Conservation (phyloP, 2,888 invertebrate species). For the Nyleta sp. region DNA sequence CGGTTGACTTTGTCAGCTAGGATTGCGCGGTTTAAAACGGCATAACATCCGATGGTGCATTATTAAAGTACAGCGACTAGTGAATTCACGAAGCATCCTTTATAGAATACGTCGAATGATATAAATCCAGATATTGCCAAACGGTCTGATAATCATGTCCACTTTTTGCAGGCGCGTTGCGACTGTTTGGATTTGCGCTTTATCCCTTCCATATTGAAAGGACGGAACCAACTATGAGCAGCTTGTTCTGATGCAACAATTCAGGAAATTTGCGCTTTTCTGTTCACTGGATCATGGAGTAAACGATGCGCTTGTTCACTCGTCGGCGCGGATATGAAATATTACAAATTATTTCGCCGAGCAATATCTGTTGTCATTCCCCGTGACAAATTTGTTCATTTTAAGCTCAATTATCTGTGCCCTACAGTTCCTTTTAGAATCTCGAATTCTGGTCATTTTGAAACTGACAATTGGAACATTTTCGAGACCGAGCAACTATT, state of each 20-base stretch:
- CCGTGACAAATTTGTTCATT: conserved; percentile 49
- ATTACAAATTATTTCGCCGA: conserved; percentile 53
- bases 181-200: conserved; percentile 37
- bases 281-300: conserved; percentile 52
- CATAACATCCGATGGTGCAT: conserved; percentile 16
- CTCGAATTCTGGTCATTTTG: too few species aligned
- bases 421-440: too few species aligned
- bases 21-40: conserved; percentile 14
- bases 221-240: conserved; percentile 30
- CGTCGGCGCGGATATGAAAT: conserved; percentile 54
- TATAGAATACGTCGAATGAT: conserved; percentile 19
- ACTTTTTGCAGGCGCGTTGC: conserved; percentile 39
- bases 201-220: conserved; percentile 27
- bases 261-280: conserved; percentile 59
- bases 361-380: conserved; percentile 44
- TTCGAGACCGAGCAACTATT: too few species aligned
- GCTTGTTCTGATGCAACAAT: conserved; percentile 48
- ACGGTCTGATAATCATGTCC: conserved; percentile 54
- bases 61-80: conserved; percentile 42
- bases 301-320: conserved; percentile 53
- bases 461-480: too few species aligned
- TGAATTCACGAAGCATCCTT: conserved; percentile 23
- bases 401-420: too few species aligned
- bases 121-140: conserved; percentile 57
- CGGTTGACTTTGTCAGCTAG: too few species aligned